Base-by-base conservation (phyloP, 2,113 vertebrate species). In the Anarrhichthys ocellatus region DNA sequence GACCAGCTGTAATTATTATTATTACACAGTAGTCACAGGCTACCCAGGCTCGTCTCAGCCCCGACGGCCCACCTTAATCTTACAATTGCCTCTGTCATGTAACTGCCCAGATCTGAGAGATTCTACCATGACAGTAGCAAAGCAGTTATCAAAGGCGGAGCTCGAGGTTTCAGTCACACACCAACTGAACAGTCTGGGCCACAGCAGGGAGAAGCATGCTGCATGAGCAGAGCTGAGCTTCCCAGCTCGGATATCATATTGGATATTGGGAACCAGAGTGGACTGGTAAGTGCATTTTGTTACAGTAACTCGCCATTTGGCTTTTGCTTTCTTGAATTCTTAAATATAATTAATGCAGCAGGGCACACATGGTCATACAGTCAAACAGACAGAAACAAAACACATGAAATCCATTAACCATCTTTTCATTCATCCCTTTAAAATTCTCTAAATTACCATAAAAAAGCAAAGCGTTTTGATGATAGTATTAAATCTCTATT, bases 121-220 rank as follows among this genome's bases (percentile, higher is more conserved):
- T 59, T 77, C 27, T 40, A 11, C 58, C 38, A 78, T 32, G 9
- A 65, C 24, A 13, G 29, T 22, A 56, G 38, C n/a, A 27, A 14
- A 72, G 59, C 20, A 27, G 65, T 34, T 56, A 20, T 63, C 13
- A 67, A 59, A 90, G 87, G 89, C 7, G 83, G 87, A 85, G 87
- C 83, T 76, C 24, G 27, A 58, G 6, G 24, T 68, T 64, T 3
- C 58, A 62, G 69, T 71, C 69, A 34, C 22, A 66, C 22, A 73
- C 9, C 29, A 44, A 8, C 32, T 32, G 52, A 73, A 13, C 42
- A 71, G 74, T 58, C 20, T 22, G 62, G 76, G 32, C 52, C 56
- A n/a, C n/a, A 84, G 54, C 61, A 69, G 62, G 76, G 61, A 56
- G 77, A 50, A 69, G 48, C 9, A 68, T 52, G 66, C 68, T 77